A percentile compares a stretch with the other conserved stretches of the same genome.
These are phyloP conservation scores for Thelaira solivaga DNA, from an alignment of 2,888 invertebrate genomes.

Conservation along the genomic window DNA sequence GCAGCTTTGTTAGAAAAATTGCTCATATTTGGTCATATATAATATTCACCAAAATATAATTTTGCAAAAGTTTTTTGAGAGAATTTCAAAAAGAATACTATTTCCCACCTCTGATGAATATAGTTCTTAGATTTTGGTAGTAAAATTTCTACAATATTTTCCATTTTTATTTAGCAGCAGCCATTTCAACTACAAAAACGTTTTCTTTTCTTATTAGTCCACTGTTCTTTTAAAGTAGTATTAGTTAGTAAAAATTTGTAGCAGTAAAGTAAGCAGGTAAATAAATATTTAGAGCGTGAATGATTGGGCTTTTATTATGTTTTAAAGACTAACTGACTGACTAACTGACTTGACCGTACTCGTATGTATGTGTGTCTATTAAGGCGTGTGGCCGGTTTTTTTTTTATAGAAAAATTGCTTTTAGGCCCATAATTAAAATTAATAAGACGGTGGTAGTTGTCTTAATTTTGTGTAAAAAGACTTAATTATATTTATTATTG, in stretches of 20 bases:
- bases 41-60: no score
- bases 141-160: no score
- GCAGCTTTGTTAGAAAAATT: no score
- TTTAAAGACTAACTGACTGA: background rate
- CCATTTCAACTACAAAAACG: no score
- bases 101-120: no score
- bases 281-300: slow-evolving; percentile 50
- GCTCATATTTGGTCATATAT: no score
- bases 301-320: slow-evolving; percentile 26
- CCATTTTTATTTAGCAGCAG: no score
- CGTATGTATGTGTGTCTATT: background rate
- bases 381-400: slow-evolving; percentile 44
- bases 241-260: slow-evolving; percentile 1
- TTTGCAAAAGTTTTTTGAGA: no score
- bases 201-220: background rate
- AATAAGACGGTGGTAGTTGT: slow-evolving; percentile 46
- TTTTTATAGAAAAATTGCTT: slow-evolving; percentile 42
- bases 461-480: slow-evolving; percentile 55
- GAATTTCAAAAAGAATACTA: no score
- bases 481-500: slow-evolving; percentile 54
- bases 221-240: slow-evolving; percentile 19
- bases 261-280: slow-evolving; percentile 27
- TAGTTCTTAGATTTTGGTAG: no score
- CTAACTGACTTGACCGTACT: no score
- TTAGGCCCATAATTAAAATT: slow-evolving; percentile 56